Conservation (phyloP, 2,888 invertebrate species). For the Melanostoma scalare region DNA sequence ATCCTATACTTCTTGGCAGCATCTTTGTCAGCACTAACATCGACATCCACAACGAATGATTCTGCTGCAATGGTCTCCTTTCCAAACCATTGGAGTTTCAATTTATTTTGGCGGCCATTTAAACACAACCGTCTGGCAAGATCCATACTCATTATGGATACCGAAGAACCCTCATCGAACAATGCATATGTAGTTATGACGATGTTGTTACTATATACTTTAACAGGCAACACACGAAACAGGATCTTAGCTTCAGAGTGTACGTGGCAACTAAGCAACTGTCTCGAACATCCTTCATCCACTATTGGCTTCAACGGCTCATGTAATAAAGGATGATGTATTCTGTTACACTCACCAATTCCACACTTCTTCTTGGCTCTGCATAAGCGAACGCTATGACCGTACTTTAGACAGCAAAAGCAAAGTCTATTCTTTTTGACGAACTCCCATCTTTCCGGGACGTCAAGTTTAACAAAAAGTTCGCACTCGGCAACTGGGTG, state of each 20-base stretch:
- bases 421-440: constrained; percentile 44
- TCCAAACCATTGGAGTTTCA: constrained; percentile 52
- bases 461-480: constrained; percentile 13
- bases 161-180: constrained; percentile 55
- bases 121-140: constrained; percentile 4
- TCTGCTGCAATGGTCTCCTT: constrained; percentile 46
- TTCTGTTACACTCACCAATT: constrained; percentile 31
- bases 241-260: constrained; percentile 35
- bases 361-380: constrained; percentile 33
- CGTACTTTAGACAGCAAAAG: constrained; percentile 31
- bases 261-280: constrained; percentile 20
- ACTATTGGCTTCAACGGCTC: constrained; percentile 9
- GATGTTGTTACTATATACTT: constrained; percentile 31
- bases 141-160: constrained; percentile 42
- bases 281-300: constrained; percentile 3
- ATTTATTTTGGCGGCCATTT: constrained; percentile 27
- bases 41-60: constrained; percentile 29
- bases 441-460: constrained; percentile 42
- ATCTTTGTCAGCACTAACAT: constrained; percentile 34
- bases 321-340: constrained; percentile 49
- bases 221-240: constrained; percentile 50
- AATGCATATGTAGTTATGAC: constrained; percentile 47
- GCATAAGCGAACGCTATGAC: constrained; percentile 35
- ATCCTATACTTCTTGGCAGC: constrained; percentile 14
- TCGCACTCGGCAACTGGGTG: constrained; percentile 40